Evolutionary conservation across 2,113 vertebrate species (phyloP).

Genomic region (Oncorhynchus clarkii): DNA sequence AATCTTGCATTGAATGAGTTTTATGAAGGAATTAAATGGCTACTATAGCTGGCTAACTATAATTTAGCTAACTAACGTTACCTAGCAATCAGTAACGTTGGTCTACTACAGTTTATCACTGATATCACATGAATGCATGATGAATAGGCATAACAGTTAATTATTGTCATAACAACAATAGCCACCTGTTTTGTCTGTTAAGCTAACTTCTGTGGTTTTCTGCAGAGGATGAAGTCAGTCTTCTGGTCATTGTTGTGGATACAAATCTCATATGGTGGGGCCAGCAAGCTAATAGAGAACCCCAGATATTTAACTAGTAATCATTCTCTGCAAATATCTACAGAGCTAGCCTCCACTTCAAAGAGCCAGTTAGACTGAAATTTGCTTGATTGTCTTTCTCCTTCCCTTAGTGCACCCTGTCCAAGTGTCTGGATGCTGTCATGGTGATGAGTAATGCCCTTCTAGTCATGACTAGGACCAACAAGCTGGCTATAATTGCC

Average conservation of each 20-base stretch:
- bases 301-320: slow-evolving; percentile 72
- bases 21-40: background rate
- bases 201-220: background rate
- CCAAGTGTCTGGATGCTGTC: slow-evolving; percentile 89
- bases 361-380: background rate
- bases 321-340: background rate
- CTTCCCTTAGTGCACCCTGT: slow-evolving; percentile 82
- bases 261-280: slow-evolving; percentile 98
- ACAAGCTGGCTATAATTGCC: slow-evolving; percentile 89
- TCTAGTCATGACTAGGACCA: slow-evolving; percentile 85
- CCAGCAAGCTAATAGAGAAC: slow-evolving; percentile 81
- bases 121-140: background rate
- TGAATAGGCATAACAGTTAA: background rate
- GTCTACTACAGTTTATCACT: too few species aligned
- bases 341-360: background rate
- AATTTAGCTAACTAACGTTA: too few species aligned
- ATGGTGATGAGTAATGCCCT: slow-evolving; percentile 94
- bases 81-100: too few species aligned
- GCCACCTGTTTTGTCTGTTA: background rate
- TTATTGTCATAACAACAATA: background rate
- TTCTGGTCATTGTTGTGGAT: slow-evolving; percentile 88
- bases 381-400: background rate
- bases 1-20: background rate
- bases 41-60: background rate
- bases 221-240: slow-evolving; percentile 88